Evolutionary conservation across 2,113 vertebrate genomes (phyloP).

Genomic region (Galeopterus variegatus): DNA sequence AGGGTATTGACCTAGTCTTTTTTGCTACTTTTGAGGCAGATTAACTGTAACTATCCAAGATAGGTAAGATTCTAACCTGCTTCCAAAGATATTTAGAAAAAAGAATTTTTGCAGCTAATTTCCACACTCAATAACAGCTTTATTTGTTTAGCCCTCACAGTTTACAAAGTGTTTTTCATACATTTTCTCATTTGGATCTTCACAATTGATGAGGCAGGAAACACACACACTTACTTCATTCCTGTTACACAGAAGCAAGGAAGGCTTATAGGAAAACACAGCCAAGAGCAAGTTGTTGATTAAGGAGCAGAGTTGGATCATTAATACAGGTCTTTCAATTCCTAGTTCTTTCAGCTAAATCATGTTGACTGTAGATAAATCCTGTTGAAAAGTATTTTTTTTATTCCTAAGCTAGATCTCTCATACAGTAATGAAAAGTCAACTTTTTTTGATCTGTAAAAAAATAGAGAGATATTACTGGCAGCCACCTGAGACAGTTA

Average conservation of each 20-base stretch:
- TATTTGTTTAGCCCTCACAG: constrained; percentile 51
- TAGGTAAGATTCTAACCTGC: neutral
- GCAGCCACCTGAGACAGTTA: neutral
- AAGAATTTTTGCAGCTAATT: neutral
- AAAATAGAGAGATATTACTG: neutral
- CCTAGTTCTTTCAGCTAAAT: neutral
- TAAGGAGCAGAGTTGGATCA: neutral
- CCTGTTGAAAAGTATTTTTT: neutral
- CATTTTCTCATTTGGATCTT: constrained; percentile 50
- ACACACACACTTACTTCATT: neutral
- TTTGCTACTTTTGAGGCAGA: neutral
- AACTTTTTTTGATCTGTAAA: neutral
- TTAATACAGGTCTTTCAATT: neutral
- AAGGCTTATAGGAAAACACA: neutral
- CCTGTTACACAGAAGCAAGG: neutral
- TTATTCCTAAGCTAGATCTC: neutral
- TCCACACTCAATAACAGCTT: constrained; percentile 33
- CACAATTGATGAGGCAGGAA: neutral
- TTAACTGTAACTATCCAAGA: neutral
- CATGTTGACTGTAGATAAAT: neutral
- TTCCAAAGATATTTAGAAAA: neutral
- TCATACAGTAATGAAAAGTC: neutral
- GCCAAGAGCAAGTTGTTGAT: neutral
- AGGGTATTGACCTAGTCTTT: neutral
- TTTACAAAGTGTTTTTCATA: constrained; percentile 63